Conservation (phyloP, 2,797 vertebrate species). For the Kryptolebias ocellatus region DNA sequence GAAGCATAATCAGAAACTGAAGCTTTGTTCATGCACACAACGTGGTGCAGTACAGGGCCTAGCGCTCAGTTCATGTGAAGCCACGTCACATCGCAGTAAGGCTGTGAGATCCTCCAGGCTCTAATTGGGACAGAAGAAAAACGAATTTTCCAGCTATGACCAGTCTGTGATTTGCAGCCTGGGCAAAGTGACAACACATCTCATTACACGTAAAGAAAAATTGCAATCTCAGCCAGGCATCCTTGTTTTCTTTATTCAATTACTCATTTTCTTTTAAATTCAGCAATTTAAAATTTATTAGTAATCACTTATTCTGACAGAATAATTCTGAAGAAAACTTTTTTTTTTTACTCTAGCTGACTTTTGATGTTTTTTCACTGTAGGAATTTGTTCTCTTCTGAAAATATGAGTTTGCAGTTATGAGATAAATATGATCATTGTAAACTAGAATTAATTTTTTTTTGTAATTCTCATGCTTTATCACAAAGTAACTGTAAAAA, state of each 20-base stretch:
- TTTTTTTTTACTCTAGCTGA: slow-evolving; percentile 39
- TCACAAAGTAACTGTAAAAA: slow-evolving; percentile 37
- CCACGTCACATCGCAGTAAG: slow-evolving; percentile 71
- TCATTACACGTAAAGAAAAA: slow-evolving; percentile 64
- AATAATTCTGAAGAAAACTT: slow-evolving; percentile 62
- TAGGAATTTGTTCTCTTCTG: slow-evolving; percentile 58
- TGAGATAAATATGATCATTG: slow-evolving; percentile 36
- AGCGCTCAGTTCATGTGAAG: slow-evolving; percentile 55
- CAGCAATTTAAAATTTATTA: slow-evolving; percentile 79
- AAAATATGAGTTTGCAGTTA: slow-evolving; percentile 36
- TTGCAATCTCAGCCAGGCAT: slow-evolving; percentile 63
- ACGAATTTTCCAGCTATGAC: slow-evolving; percentile 71
- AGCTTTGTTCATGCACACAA: slow-evolving; percentile 62
- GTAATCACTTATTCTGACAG: slow-evolving; percentile 74
- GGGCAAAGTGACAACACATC: slow-evolving; percentile 66
- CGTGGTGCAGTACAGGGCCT: slow-evolving; percentile 35
- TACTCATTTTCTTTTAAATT: slow-evolving; percentile 73
- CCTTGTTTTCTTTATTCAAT: slow-evolving; percentile 41
- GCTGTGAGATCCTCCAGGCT: slow-evolving; percentile 60
- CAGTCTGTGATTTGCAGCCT: slow-evolving; percentile 61
- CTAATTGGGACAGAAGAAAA: slow-evolving; percentile 74
- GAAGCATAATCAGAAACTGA: slow-evolving; percentile 59
- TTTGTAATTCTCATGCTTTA: slow-evolving; percentile 21
- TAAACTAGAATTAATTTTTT: slow-evolving; percentile 41
- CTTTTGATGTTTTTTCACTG: slow-evolving; percentile 56